Base-by-base conservation (phyloP, 2,888 invertebrate species). In the Tuberolachnus salignus region DNA sequence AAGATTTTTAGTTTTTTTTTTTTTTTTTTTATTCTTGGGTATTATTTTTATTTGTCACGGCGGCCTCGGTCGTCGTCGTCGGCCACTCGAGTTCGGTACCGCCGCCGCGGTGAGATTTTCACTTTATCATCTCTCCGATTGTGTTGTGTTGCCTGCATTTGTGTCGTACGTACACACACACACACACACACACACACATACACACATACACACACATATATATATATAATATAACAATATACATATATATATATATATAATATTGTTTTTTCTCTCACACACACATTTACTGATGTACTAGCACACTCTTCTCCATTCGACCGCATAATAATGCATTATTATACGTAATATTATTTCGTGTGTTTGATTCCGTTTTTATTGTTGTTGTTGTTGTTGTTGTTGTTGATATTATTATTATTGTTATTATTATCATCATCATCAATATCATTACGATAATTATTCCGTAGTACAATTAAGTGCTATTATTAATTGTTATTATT, bases 41-140 rank as follows among this genome's bases (percentile, higher is more conserved):
- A 44, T 14, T 49, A n/a, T 49, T 64, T 66, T 11, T 34, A 6
- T 8, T 10, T 26, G n/a, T 14, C 26, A n/a, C 67, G 13, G 26
- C 67, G 51, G 14, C 49, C 26, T 49, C n/a, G 23, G 26, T 16
- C 11, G 9, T 11, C 23, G 23, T 16, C n/a, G 34, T 26, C 34
- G n/a, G 6, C 61, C 26, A 34, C 51, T n/a, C 34, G 34, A 34
- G 34, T 67, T 51, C 51, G 34, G 51, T 51, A 51, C 53, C n/a
- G 13, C 53, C 19, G 19, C 53, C 34, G 34, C n/a, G 34, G 14
- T 42, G 69, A 69, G 34, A 69, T 69, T 69, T 69, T 69, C 69
- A 55, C 69, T 70, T 67, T 70, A 70, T 70, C 69, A 70, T 69
- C 69, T 55, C 42, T 70, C 19, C 69, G 55, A 55, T 55, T 53